Evolutionary conservation across 2,113 vertebrate species (phyloP), one percentile per base, ranked within the genome.

Genomic region (Theristicus caerulescens): DNA sequence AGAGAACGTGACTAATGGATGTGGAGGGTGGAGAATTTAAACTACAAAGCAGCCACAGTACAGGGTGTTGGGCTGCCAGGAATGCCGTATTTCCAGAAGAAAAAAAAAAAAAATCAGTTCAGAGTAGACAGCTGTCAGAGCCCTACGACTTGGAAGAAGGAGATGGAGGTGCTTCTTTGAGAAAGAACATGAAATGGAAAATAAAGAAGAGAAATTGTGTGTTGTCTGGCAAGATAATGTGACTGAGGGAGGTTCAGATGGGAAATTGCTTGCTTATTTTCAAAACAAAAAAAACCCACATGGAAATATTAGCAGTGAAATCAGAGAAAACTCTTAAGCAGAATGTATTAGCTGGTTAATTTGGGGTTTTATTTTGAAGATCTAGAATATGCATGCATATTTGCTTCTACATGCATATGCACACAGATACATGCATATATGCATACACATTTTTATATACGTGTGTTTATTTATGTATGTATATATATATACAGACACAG

Each of bases 241-340:
- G n/a, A 26, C 13, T n/a, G 55, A 29, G 10, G 21, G 38, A 82
- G 38, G n/a, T 47, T 74, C 73, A 72, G 52, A 55, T 6, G 11
- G 32, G 38, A 89, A 86, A 58, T 22, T 24, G 24, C 64, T 59
- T 69, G n/a, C n/a, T 89, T 78, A n/a, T 66, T 90, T 97, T 77
- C 31, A 13, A 46, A 78, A 46, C 29, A 55, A 31, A 67, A 52
- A 34, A 72, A 11, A 0, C 0, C 8, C 44, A 25, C 5, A 31
- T 15, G 36, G 65, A 82, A 87, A 49, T 71, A 79, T 6, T 71
- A 85, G 36, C 14, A 64, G 20, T 51, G 25, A 59, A 81, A 69
- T 64, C 34, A 67, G 44, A 64, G 61, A 46, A 79, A 82, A 52
- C 13, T 32, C 27, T 51, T n/a, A 49, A 69, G 31, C 13, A 11